These are phyloP conservation scores for Mimachlamys varia DNA, from an alignment of 2,888 invertebrate species.

Conservation along the genomic window DNA sequence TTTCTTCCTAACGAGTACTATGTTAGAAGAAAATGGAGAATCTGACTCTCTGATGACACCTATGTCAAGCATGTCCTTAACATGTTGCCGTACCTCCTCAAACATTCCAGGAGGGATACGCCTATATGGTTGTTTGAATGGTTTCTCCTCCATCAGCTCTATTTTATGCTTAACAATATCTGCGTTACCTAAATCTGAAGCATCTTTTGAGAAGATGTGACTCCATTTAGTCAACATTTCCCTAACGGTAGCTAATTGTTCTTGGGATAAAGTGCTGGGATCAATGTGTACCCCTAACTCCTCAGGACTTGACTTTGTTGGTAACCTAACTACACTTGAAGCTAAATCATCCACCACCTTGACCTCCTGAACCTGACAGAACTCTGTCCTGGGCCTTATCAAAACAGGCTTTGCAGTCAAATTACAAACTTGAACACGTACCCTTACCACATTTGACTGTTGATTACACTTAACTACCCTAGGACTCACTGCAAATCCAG, in stretches of 20 bases:
- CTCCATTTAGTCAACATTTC: neutral
- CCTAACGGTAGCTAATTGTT: neutral
- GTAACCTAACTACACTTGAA: neutral
- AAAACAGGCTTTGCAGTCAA: neutral
- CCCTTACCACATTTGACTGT: neutral
- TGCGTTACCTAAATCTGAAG: slow-evolving; percentile 39
- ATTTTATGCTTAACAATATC: slow-evolving; percentile 40
- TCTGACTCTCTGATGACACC: no score
- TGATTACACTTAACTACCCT: neutral
- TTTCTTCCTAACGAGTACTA: no score
- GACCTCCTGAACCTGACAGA: neutral
- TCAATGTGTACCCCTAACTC: neutral
- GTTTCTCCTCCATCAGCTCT: slow-evolving; percentile 41
- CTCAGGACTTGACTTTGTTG: neutral
- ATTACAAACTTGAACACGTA: neutral
- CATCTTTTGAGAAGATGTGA: slow-evolving; percentile 39
- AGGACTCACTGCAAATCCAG: neutral
- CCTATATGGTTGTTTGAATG: slow-evolving; percentile 44
- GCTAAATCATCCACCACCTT: neutral
- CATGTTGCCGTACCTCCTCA: no score
- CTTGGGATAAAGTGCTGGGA: neutral
- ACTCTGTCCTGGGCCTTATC: no score
- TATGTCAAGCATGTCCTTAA: no score
- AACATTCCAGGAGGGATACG: slow-evolving; percentile 42
- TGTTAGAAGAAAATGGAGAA: no score